Conservation (phyloP, 1,140 invertebrate genomes). For the Lethrus apterus region DNA sequence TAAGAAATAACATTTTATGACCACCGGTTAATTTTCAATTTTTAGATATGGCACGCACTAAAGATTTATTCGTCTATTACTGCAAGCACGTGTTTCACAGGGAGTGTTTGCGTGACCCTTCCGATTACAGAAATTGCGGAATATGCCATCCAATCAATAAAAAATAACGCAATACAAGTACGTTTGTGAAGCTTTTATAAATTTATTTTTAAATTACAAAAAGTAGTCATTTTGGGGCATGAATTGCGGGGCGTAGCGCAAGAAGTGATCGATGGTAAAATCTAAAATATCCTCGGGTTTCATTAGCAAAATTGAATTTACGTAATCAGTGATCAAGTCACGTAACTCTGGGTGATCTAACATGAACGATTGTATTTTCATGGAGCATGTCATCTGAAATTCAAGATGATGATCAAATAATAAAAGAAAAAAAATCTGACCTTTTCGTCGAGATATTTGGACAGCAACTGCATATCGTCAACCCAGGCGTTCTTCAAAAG, state of each 20-base stretch:
- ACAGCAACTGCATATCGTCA: conserved; percentile 49
- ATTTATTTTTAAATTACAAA: conserved; percentile 23
- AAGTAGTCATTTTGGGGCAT: conserved; percentile 45
- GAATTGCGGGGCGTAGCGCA: conserved; percentile 41
- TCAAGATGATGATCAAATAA: conserved; percentile 14
- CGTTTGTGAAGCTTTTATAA: not conserved
- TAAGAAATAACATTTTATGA: conserved; percentile 34
- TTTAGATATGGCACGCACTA: conserved; percentile 24
- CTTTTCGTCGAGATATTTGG: conserved; percentile 54
- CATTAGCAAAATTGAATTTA: conserved; percentile 49
- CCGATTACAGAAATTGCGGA: conserved; percentile 25
- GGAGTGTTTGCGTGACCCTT: conserved; percentile 59
- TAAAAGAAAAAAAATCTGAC: conserved; percentile 35
- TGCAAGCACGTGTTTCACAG: conserved; percentile 88
- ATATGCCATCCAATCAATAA: conserved; percentile 32
- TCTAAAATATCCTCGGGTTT: conserved; percentile 50
- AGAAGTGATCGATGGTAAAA: conserved; percentile 54
- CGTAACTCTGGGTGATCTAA: conserved; percentile 49
- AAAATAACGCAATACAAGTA: conserved; percentile 15
- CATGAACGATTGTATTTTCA: conserved; percentile 47
- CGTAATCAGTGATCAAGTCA: conserved; percentile 50
- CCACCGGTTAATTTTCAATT: too few species aligned
- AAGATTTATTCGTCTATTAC: conserved; percentile 68
- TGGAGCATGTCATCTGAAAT: conserved; percentile 9
- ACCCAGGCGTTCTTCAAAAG: conserved; percentile 45